phyloP scores from a whole-genome alignment of 2,888 invertebrate genomes.

The Cactoblastis cactorum region DNA sequence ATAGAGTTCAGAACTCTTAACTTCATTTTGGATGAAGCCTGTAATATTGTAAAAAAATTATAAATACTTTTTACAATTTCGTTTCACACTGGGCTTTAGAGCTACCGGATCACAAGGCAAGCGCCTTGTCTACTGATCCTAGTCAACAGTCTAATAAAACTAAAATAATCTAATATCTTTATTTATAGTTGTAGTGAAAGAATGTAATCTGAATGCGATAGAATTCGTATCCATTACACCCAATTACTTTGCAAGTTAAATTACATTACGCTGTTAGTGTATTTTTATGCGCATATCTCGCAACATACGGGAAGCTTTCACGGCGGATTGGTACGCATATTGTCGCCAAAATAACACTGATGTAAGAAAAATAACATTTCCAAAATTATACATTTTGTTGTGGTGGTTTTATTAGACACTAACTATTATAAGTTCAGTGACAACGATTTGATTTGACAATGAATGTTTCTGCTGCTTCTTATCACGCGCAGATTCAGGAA shows the following conservation, averaged over 20 bases:
- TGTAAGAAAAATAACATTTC: constrained; percentile 1
- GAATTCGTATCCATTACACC: neutral
- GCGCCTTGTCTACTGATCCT: too few species aligned
- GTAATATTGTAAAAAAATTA: too few species aligned
- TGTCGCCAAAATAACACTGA: constrained; percentile 16
- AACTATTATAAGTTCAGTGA: too few species aligned
- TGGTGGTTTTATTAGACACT: neutral
- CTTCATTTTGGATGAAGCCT: too few species aligned
- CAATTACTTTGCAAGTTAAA: constrained; percentile 13
- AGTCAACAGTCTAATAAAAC: neutral
- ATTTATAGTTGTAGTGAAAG: neutral
- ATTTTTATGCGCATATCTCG: constrained; percentile 18
- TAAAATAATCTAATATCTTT: neutral
- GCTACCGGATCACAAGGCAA: too few species aligned
- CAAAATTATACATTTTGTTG: neutral
- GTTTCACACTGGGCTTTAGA: too few species aligned
- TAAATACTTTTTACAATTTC: too few species aligned
- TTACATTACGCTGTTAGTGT: constrained; percentile 8
- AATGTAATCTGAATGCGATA: neutral
- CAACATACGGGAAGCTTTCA: constrained; percentile 18
- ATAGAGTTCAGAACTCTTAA: too few species aligned
- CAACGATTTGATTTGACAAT: too few species aligned
- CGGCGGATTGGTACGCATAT: constrained; percentile 17
- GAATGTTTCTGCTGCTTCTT: too few species aligned
- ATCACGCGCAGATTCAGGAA: too few species aligned